Percentiles rank a stretch among this genome's conserved stretches.
Evolutionary conservation across 1,140 invertebrate genomes (phyloP).

Genomic region (Trichonephila clavata): DNA sequence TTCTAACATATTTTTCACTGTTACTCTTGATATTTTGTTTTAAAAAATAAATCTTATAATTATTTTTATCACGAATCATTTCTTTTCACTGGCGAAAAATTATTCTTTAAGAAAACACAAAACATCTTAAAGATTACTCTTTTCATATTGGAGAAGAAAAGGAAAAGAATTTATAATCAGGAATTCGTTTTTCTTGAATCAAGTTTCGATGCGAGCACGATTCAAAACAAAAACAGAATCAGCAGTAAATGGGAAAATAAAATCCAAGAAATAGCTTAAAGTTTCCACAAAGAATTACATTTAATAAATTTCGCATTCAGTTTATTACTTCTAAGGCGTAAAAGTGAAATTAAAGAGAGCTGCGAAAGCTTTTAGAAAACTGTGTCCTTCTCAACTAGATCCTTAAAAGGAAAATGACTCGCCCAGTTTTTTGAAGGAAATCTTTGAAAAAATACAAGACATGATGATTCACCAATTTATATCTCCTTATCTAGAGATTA

Average conservation of each 20-base stretch:
- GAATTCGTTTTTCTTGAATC: background rate
- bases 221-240: background rate
- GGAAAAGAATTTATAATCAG: background rate
- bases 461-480: no score
- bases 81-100: background rate
- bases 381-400: background rate
- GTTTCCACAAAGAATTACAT: background rate
- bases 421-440: background rate
- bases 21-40: no score
- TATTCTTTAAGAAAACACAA: background rate
- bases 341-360: background rate
- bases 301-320: background rate
- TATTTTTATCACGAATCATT: no score
- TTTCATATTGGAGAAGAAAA: background rate
- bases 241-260: background rate
- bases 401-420: background rate
- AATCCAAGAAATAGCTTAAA: background rate
- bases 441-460: no score
- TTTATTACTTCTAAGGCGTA: background rate
- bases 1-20: no score
- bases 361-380: background rate
- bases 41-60: no score
- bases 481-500: no score
- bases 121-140: background rate
- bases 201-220: background rate